Base-by-base conservation (phyloP, 1,140 invertebrate genomes). In the Cyclina sinensis region DNA sequence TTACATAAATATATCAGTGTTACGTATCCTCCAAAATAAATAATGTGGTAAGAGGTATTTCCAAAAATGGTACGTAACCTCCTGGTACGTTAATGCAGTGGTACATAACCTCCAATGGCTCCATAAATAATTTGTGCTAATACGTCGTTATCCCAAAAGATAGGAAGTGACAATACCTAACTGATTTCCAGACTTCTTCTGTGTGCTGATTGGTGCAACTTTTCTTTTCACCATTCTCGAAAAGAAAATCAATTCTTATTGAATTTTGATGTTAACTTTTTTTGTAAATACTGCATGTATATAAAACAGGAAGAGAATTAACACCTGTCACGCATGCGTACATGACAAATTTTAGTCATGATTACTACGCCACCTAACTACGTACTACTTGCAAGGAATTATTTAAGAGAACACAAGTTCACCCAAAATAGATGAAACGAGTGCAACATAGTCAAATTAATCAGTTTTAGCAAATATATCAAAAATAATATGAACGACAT, bases 351-450 rank as follows among this genome's bases (percentile, higher is more conserved):
- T 54, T n/a, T 32, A n/a, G n/a, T 48, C n/a, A 11, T 16, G 32
- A 84, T 84, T 84, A 65, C 54, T 84, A n/a, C 82, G 68, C 82
- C 3, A 24, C 65, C 68, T 84, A 73, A 51, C 68, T 21, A 84
- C 48, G 65, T 21, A 73, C 65, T 78, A 51, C 43, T 43, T 43
- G 14, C 43, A 43, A 43, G 14, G 43, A 4, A 37, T 73, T 37
- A 39, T n/a, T n/a, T n/a, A 21, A 21, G 14, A 30, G 24, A 32
- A 68, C 11, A 68, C 5, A 68, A 68, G n/a, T n/a, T n/a, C n/a
- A n/a, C n/a, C n/a, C 14, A 30, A 32, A 32, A 37, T 39, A n/a
- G 5, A 73, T 39, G 5, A 39, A 73, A 73, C 18, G 18, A 43
- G 14, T 4, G 14, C 14, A 14, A 43, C 14, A 43, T 7, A 43